Evolutionary conservation across 2,113 vertebrate genomes (phyloP), one percentile per base, ranked within the genome.

Genomic region (Cyanoderma ruficeps): DNA sequence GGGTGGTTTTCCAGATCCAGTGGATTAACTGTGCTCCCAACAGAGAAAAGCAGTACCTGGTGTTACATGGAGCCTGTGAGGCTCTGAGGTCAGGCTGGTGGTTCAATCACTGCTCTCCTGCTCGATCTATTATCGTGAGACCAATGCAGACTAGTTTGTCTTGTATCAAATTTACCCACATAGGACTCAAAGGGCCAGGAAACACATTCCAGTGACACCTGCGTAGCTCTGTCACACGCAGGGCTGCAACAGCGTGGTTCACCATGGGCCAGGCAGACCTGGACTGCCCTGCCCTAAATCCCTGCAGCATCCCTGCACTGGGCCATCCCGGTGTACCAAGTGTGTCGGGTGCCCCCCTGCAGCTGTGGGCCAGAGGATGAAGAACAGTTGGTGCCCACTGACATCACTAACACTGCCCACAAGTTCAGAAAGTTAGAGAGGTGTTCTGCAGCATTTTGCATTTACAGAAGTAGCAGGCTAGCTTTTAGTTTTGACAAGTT

Each of bases 311-410:
- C 57, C 60, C 44, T 68, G 21, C 35, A 16, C 8, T 0, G 1
- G 46, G 3, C 33, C n/a, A 21, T 18, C 41, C 59, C 28, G 28
- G 22, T 4, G 5, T 12, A 30, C 2, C 8, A 18, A 11, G 25
- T 2, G 13, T 1, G 5, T 3, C 2, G 1, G 14, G 55, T 13
- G 24, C 2, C 25, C 13, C 41, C 12, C 3, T 0, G 17, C 37
- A 57, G n/a, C 28, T 23, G 16, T 4, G 23, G 49, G 35, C 25
- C 53, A 50, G 39, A 35, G 70, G 27, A 33, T 31, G 33, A 75
- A 30, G 20, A 53, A 10, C 9, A 44, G 4, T 1, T 49, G 21
- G 27, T n/a, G 82, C 46, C 59, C 41, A 44, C 5, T 14, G 41
- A 44, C 65, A 76, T 65, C 27, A 59, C 52, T 30, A 64, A 42